These are phyloP conservation scores for Peromyscus leucopus DNA, from an alignment of 2,113 vertebrate genomes.

Conservation along the genomic window DNA sequence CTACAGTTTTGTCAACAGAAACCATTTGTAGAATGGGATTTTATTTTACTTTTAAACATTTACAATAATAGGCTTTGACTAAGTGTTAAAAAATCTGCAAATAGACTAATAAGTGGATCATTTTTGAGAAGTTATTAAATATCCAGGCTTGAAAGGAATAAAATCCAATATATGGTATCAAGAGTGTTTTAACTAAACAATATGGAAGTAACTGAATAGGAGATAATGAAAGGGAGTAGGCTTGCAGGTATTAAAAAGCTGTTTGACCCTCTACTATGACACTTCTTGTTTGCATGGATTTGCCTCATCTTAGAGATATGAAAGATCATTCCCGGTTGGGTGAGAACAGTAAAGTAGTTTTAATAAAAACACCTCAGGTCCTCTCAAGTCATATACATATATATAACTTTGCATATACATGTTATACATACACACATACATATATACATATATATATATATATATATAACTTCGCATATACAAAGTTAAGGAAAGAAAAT, in stretches of 20 bases:
- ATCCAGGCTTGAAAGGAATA: background rate
- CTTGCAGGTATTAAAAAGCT: background rate
- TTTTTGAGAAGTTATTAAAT: constrained; percentile 45
- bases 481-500: background rate
- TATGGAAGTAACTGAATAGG: background rate
- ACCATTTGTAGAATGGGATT: constrained; percentile 41
- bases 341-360: constrained; percentile 30
- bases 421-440: too few species aligned
- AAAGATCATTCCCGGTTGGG: background rate
- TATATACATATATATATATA: background rate
- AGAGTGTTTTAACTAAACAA: constrained; percentile 23
- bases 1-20: constrained; percentile 36
- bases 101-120: background rate
- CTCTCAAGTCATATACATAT: background rate
- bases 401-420: too few species aligned
- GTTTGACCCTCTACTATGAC: background rate
- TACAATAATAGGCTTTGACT: background rate
- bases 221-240: background rate
- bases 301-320: background rate
- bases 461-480: background rate
- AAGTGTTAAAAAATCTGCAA: constrained; percentile 33
- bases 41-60: constrained; percentile 53
- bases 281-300: background rate
- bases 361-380: background rate
- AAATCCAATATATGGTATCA: background rate